phyloP scores from a whole-genome alignment of 2,797 vertebrate genomes.

The Molothrus ater region DNA sequence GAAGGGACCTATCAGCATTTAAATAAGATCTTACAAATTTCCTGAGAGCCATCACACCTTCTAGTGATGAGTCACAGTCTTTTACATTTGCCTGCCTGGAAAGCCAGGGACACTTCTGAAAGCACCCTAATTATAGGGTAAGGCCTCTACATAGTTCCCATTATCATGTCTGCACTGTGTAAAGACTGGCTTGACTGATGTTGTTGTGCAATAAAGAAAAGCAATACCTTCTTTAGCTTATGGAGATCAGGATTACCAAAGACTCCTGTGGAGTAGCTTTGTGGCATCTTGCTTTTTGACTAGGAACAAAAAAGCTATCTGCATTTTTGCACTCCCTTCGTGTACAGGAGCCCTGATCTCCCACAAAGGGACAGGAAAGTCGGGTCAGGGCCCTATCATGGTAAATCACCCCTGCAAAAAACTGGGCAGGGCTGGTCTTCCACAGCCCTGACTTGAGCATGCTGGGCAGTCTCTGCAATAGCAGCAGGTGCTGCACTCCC shows the following conservation, averaged over 20 bases:
- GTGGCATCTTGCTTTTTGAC: conserved; percentile 4
- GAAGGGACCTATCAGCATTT: not conserved
- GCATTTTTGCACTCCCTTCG: not conserved
- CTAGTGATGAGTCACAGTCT: not conserved
- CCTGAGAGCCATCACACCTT: not conserved
- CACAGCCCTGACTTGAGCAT: not conserved
- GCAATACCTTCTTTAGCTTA: not conserved
- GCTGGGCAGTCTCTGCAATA: not conserved
- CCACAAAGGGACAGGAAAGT: not conserved
- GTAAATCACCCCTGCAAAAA: not conserved
- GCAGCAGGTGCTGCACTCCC: not conserved
- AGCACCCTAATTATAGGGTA: conserved; percentile 19
- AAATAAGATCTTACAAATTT: not conserved
- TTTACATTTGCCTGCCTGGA: conserved; percentile 19
- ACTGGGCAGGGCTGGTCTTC: not conserved
- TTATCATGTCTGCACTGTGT: not conserved
- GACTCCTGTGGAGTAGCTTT: not conserved
- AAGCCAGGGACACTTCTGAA: not conserved
- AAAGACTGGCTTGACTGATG: not conserved
- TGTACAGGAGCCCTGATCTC: not conserved
- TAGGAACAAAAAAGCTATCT: not conserved
- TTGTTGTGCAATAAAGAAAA: not conserved
- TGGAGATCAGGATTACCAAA: not conserved
- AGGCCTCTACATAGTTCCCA: not conserved
- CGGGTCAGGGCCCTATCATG: not conserved